These are phyloP conservation scores for Zapus hudsonius DNA, from an alignment of 2,113 vertebrate species.

Conservation along the genomic window DNA sequence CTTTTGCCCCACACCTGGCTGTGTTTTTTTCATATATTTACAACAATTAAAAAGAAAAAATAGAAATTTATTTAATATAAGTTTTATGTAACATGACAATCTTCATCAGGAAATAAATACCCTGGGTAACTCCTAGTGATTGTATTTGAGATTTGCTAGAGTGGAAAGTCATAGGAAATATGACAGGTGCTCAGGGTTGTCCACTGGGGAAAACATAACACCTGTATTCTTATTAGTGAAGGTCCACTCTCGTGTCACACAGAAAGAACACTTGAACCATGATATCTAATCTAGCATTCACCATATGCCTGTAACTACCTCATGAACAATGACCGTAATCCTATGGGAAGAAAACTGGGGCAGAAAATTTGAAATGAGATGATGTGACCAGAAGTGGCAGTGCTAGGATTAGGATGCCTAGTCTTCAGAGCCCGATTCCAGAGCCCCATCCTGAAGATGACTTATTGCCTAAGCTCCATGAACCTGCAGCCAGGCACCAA, in stretches of 20 bases:
- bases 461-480: rapidly evolving
- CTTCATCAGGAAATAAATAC: no score
- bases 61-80: no score
- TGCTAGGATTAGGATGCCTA: not conserved
- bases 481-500: not conserved
- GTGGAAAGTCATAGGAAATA: no score
- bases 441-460: not conserved
- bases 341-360: not conserved
- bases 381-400: not conserved
- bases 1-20: no score
- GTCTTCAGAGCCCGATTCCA: not conserved
- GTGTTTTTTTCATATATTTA: no score
- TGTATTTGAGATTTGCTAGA: no score
- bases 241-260: not conserved
- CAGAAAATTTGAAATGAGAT: not conserved
- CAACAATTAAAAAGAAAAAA: no score
- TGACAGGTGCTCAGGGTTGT: no score
- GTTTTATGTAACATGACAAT: no score
- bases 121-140: no score
- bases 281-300: rapidly evolving
- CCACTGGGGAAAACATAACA: no score
- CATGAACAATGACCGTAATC: not conserved
- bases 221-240: not conserved
- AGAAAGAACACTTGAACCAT: not conserved
- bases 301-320: not conserved